Percentiles rank a stretch among this genome's conserved stretches.
These are phyloP conservation scores for Calosoma granatense DNA, from an alignment of 1,140 invertebrate species.

Conservation along the genomic window DNA sequence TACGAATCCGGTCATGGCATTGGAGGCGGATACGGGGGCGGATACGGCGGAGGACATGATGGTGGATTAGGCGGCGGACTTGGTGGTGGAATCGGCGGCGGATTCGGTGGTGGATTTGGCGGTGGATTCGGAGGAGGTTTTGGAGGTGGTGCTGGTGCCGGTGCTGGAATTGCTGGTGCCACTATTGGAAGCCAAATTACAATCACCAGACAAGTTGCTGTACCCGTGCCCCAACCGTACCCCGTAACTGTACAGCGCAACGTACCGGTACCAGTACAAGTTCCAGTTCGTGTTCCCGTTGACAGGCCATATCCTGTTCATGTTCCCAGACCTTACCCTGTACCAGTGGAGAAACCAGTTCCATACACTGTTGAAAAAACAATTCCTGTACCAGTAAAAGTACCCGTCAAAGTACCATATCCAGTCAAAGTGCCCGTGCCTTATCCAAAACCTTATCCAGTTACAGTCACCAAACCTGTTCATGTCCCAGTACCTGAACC, in stretches of 20 bases:
- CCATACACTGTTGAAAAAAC: not conserved
- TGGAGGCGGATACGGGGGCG: not conserved
- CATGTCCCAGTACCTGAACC: constrained; percentile 22
- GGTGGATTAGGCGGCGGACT: too few species aligned
- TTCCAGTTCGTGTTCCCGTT: not conserved
- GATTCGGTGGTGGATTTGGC: constrained; percentile 9
- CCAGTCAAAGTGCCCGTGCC: constrained; percentile 5
- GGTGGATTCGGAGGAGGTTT: too few species aligned
- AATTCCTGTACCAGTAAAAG: not conserved
- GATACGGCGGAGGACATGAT: constrained; percentile 10
- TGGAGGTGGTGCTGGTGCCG: constrained; percentile 11
- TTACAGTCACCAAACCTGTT: not conserved
- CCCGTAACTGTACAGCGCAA: not conserved
- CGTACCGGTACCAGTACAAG: not conserved
- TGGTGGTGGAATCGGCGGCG: too few species aligned
- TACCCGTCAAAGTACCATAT: not conserved
- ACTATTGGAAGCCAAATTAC: not conserved
- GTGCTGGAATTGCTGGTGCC: too few species aligned
- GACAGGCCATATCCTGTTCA: constrained; percentile 6
- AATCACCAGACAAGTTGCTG: not conserved
- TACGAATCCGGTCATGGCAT: not conserved
- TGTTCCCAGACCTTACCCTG: constrained; percentile 12
- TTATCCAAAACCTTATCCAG: not conserved
- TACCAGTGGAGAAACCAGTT: constrained; percentile 15
- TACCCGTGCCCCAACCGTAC: not conserved